Conservation (phyloP, 1,140 invertebrate genomes). For the Oryctes rhinoceros region DNA sequence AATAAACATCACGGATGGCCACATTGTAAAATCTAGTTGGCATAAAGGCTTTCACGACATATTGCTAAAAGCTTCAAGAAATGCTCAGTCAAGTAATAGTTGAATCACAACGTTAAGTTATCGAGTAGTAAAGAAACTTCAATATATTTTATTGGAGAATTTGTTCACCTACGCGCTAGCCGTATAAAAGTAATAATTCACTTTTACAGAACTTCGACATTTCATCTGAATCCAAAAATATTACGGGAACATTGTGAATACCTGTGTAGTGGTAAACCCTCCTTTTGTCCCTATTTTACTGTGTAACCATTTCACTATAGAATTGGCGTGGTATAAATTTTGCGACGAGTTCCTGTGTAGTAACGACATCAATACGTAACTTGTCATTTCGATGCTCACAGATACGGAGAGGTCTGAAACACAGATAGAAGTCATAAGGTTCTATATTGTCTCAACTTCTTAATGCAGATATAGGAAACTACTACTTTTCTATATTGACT, state of each 20-base stretch:
- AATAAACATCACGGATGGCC: too few relatives aligned
- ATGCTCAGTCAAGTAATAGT: too few relatives aligned
- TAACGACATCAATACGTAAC: conserved; percentile 72
- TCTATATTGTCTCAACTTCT: too few relatives aligned
- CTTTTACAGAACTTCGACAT: background rate
- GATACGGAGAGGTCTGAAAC: background rate
- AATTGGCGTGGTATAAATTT: conserved; percentile 66
- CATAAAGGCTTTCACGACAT: too few relatives aligned
- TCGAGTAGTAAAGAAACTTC: too few relatives aligned
- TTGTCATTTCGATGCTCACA: conserved; percentile 71
- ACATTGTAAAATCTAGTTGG: too few relatives aligned
- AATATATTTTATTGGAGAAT: too few relatives aligned
- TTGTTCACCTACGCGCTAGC: too few relatives aligned
- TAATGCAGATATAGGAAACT: too few relatives aligned
- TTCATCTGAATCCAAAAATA: background rate
- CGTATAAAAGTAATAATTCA: background rate
- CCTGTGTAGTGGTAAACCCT: conserved; percentile 71
- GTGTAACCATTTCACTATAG: conserved; percentile 71
- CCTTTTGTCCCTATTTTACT: conserved; percentile 73
- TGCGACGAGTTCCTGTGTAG: conserved; percentile 65
- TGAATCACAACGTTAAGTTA: too few relatives aligned
- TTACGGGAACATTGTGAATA: background rate
- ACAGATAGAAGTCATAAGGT: background rate
- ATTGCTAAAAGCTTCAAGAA: too few relatives aligned
- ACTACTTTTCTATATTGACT: too few relatives aligned